Conservation (phyloP, 2,113 vertebrate species). For the Syngnathus typhle region DNA sequence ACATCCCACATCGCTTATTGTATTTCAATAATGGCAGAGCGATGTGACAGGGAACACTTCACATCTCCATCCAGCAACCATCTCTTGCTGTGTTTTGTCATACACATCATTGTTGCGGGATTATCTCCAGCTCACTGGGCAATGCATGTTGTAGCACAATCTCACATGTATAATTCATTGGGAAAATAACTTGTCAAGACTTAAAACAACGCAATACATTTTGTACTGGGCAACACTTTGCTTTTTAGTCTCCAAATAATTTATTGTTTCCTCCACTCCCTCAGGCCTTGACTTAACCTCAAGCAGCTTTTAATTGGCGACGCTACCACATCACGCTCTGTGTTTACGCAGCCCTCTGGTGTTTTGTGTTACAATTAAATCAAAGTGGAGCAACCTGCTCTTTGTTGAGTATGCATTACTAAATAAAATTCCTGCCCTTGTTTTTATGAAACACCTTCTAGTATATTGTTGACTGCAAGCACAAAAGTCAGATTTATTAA, state of each 20-base stretch:
- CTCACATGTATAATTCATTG: constrained; percentile 78
- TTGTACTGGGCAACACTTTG: constrained; percentile 77
- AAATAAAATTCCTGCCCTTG: not conserved
- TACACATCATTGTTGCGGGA: constrained; percentile 73
- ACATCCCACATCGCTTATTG: constrained; percentile 27
- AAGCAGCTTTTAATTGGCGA: constrained; percentile 68
- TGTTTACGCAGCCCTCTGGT: constrained; percentile 38
- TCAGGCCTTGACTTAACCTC: constrained; percentile 71
- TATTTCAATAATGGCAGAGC: constrained; percentile 58
- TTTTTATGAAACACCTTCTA: not conserved
- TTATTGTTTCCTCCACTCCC: constrained; percentile 72
- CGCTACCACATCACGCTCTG: constrained; percentile 39
- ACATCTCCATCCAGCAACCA: constrained; percentile 68
- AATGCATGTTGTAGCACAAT: constrained; percentile 66
- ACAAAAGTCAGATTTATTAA: not conserved
- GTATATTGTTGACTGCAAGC: not conserved
- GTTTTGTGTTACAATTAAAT: constrained; percentile 33
- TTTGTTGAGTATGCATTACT: constrained; percentile 3
- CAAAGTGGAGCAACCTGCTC: constrained; percentile 34
- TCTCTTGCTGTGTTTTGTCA: constrained; percentile 70
- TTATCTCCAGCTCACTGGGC: constrained; percentile 72
- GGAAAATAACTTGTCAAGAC: constrained; percentile 78
- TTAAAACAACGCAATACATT: constrained; percentile 75
- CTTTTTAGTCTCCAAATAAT: constrained; percentile 82
- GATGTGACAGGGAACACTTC: constrained; percentile 53